Evolutionary conservation across 2,113 vertebrate genomes (phyloP), one percentile per base, ranked within the genome.

Genomic region (Phylloscopus whistleri): DNA sequence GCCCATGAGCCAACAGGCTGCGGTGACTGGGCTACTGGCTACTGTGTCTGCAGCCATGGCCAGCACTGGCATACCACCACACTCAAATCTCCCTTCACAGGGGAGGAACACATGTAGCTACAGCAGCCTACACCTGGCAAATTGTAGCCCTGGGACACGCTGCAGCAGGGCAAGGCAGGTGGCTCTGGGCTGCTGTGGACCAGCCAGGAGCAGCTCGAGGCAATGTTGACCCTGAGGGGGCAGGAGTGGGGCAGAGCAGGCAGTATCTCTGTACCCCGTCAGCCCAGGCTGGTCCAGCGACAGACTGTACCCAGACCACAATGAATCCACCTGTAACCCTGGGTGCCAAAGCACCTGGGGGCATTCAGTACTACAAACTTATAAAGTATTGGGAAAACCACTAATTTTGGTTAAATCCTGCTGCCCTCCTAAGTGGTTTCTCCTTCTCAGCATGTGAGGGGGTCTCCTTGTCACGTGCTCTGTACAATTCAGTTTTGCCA

Each of bases 91-190:
- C 16, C 16, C 14, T 41, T 68, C 48, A 28, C 22, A 49, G 27
- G 8, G 19, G 10, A 92, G 44, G 44, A 90, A 53, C 16, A 16
- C 10, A 8, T 2, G 7, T 13, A 69, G 59, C 46, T 56, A 22
- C 56, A 64, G 31, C 10, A 89, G 41, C 56, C 80, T 56, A 43
- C 48, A 60, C 9, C 13, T 28, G 27, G 46, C 51, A 82, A 69
- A 62, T 4, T 0, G 0, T 1, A 93, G 64, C 56, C 30, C 37
- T 51, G 33, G 23, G 41, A 60, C 0, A 4, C 13, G 43, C 59
- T 41, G n/a, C 70, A 73, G 68, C 48, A 55, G 10, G 26, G 64
- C 33, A 78, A 30, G 13, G 24, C 5, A 16, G 69, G 68, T 27
- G 72, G 52, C 43, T 51, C 49, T 11, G 8, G 4, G 31, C 41